Evolutionary conservation across 1,140 invertebrate genomes (phyloP), one percentile per base, ranked within the genome.

Genomic region (Penaeus indicus): DNA sequence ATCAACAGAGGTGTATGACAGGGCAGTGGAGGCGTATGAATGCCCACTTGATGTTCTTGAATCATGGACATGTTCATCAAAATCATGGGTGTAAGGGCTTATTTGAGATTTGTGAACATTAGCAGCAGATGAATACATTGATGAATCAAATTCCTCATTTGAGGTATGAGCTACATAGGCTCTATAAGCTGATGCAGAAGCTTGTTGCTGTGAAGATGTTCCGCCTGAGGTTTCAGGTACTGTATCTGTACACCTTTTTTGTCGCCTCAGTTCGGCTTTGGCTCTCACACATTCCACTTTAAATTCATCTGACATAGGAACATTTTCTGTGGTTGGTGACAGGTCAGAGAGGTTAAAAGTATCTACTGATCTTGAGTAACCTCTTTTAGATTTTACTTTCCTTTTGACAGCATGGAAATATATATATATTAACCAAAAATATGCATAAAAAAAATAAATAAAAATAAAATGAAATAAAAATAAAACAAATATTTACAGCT

Each of bases 281-380:
- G 85, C 85, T 69, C 63, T 86, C 3, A 67, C 85, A 62, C 77
- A 81, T 81, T 86, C 77, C 47, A 86, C 85, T 86, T 86, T 86
- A 62, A 80, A 86, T 62, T 86, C 85, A 67, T 86, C 85, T 38
- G 85, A 86, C 77, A 86, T 60, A 25, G 85, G 85, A n/a, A 86
- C 85, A 86, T 86, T 80, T 38, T 42, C 78, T n/a, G 85, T 86
- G 27, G 85, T 86, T 32, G 85, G 85, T 25, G 85, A 86, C 42
- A 86, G 78, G 62, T 81, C 85, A 78, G 85, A 47, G 13, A 86
- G 77, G 27, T 47, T 81, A 42, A 80, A 63, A 32, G 64, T n/a
- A 38, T 86, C 85, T 38, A 64, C 13, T 25, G 84, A 79, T 78
- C 22, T 80, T 27, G 25, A 22, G 38, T 47, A 61, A 16, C 67